Conservation (phyloP, 2,113 vertebrate genomes). For the Pangasianodon gigas region DNA sequence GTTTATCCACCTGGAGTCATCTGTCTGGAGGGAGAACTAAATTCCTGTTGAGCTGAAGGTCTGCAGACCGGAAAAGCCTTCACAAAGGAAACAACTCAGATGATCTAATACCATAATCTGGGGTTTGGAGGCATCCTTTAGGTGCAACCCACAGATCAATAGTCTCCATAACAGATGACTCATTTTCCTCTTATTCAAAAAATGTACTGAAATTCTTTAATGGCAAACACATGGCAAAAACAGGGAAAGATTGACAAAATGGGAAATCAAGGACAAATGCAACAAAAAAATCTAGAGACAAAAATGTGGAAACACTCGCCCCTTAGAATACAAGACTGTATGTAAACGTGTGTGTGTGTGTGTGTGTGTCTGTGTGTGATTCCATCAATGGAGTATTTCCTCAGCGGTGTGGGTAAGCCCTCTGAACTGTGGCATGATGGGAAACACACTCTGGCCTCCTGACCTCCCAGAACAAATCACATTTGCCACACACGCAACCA, state of each 20-base stretch:
- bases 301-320: slow-evolving; percentile 35
- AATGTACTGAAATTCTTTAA: slow-evolving; percentile 61
- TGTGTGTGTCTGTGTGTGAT: slow-evolving; percentile 32
- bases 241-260: slow-evolving; percentile 6
- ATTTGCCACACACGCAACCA: slow-evolving; percentile 44
- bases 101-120: slow-evolving; percentile 42
- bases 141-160: slow-evolving; percentile 39
- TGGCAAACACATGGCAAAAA: slow-evolving; percentile 62
- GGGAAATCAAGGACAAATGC: slow-evolving; percentile 3
- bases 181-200: slow-evolving; percentile 58
- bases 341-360: slow-evolving; percentile 27
- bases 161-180: slow-evolving; percentile 50
- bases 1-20: slow-evolving; percentile 25
- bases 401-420: slow-evolving; percentile 22
- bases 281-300: neutral
- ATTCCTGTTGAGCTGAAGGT: slow-evolving; percentile 17
- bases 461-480: slow-evolving; percentile 45
- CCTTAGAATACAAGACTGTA: slow-evolving; percentile 28
- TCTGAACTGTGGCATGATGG: slow-evolving; percentile 49
- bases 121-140: slow-evolving; percentile 30
- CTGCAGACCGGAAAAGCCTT: slow-evolving; percentile 11
- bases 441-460: slow-evolving; percentile 47
- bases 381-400: slow-evolving; percentile 39
- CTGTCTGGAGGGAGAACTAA: slow-evolving; percentile 1
- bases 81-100: slow-evolving; percentile 37